Conservation (phyloP, 2,797 vertebrate genomes). For the Phataginus tricuspis region DNA sequence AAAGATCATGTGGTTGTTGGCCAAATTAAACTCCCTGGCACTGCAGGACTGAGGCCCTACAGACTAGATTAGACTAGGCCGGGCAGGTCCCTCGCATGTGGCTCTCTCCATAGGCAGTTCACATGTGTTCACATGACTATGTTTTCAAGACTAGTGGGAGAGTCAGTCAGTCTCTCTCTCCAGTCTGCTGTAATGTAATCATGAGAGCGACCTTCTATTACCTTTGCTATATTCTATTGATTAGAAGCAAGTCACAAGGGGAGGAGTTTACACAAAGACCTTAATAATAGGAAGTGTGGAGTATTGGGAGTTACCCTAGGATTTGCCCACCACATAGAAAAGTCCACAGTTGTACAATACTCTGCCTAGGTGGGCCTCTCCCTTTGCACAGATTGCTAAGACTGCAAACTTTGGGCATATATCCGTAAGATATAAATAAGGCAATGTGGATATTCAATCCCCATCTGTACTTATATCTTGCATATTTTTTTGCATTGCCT, state of each 20-base stretch:
- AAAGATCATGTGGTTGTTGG: background rate
- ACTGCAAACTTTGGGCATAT: background rate
- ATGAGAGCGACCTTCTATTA: background rate
- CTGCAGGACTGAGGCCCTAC: background rate
- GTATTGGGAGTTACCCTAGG: background rate
- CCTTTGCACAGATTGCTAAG: background rate
- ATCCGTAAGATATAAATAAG: background rate
- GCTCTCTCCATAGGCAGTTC: background rate
- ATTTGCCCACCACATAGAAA: background rate
- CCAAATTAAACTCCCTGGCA: background rate
- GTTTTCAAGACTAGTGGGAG: background rate
- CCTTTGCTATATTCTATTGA: background rate
- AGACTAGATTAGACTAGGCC: background rate
- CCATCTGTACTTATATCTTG: background rate
- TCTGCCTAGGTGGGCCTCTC: background rate
- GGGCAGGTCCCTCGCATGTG: background rate
- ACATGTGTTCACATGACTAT: background rate
- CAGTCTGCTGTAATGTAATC: background rate
- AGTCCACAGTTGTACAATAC: background rate
- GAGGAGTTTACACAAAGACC: background rate
- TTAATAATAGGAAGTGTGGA: background rate
- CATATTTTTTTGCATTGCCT: background rate
- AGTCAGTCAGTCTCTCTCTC: background rate
- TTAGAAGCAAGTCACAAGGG: background rate
- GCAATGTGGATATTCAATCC: background rate